A percentile compares a stretch with the other conserved stretches of the same genome.
These are phyloP conservation scores for Stictonetta naevosa DNA, from an alignment of 2,113 vertebrate species.

Conservation along the genomic window DNA sequence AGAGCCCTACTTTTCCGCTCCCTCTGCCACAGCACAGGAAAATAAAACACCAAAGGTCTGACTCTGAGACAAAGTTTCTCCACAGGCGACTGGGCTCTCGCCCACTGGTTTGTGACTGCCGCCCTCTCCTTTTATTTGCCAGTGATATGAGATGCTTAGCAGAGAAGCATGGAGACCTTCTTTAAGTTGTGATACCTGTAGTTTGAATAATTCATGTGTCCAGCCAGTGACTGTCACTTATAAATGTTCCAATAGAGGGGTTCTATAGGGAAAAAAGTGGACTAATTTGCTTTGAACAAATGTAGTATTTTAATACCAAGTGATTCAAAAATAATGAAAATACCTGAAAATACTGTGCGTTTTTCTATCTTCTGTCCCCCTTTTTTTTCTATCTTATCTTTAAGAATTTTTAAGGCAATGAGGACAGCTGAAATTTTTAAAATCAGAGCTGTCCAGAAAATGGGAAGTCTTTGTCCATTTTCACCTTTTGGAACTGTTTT, in stretches of 20 bases:
- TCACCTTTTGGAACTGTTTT: neutral
- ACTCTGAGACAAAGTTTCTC: neutral
- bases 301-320: neutral
- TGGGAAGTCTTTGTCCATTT: neutral
- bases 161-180: neutral
- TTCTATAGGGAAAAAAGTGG: neutral
- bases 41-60: neutral
- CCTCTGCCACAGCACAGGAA: neutral
- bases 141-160: neutral
- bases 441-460: neutral
- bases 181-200: neutral
- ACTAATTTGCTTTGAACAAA: neutral
- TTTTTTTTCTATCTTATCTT: neutral
- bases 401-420: neutral
- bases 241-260: neutral
- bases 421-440: neutral
- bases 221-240: neutral
- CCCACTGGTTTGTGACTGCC: neutral
- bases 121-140: neutral
- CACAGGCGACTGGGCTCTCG: neutral
- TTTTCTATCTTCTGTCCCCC: neutral
- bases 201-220: neutral
- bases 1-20: neutral
- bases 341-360: neutral
- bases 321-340: neutral